Percentiles rank a stretch among this genome's conserved stretches.
Evolutionary conservation across 1,140 invertebrate genomes (phyloP).

Genomic region (Atta cephalotes): DNA sequence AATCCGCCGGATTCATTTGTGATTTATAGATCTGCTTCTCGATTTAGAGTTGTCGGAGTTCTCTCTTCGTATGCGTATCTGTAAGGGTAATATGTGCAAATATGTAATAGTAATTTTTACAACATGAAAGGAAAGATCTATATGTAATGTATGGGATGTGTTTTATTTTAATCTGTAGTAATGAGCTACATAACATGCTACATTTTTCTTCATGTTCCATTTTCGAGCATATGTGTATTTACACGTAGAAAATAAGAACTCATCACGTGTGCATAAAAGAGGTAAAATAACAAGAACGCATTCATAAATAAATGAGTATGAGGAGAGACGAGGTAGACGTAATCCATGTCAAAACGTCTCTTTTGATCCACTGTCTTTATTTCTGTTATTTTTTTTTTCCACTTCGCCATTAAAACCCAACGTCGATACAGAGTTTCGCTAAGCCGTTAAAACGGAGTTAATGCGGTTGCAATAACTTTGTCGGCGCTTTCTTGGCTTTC

Average conservation of each 20-base stretch:
- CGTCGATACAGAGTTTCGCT: neutral
- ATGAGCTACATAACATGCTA: neutral
- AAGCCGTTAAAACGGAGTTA: conserved; percentile 40
- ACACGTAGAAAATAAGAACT: neutral
- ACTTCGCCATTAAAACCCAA: neutral
- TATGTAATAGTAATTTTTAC: neutral
- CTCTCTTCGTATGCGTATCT: neutral
- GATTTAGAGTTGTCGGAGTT: neutral
- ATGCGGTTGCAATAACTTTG: conserved; percentile 4
- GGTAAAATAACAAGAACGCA: neutral
- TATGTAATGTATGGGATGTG: neutral
- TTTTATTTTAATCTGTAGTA: conserved; percentile 16
- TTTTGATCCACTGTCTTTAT: conserved; percentile 10
- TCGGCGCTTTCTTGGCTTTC: conserved; percentile 29
- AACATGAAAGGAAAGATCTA: neutral
- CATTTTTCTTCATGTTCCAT: neutral
- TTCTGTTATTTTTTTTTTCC: neutral
- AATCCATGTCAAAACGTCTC: neutral
- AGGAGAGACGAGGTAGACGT: neutral
- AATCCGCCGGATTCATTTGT: neutral
- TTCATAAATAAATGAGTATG: conserved; percentile 20
- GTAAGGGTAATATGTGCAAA: neutral
- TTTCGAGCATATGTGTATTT: neutral
- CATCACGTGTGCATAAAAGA: neutral
- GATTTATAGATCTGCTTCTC: conserved; percentile 23